These are phyloP conservation scores for Montifringilla adamsi DNA, from an alignment of 2,113 vertebrate species.

Conservation along the genomic window DNA sequence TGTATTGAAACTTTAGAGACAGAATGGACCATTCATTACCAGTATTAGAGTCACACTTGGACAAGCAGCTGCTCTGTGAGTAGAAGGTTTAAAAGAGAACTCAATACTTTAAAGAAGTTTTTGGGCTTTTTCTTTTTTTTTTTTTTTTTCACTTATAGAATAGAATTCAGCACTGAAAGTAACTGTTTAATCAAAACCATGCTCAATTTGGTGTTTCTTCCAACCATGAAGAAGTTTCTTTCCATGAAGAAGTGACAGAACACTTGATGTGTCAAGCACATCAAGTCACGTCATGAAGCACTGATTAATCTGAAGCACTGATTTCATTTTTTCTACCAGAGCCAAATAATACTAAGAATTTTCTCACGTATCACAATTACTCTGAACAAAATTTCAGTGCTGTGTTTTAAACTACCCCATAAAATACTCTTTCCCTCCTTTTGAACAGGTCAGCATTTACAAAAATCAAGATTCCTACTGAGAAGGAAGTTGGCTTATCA, in stretches of 20 bases:
- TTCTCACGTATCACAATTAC: not conserved
- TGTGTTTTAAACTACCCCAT: not conserved
- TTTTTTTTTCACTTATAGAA: not conserved
- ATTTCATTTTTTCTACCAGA: not conserved
- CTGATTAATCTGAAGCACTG: not conserved
- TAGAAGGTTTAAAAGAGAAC: conserved; percentile 16
- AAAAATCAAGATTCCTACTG: not conserved
- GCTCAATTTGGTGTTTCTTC: not conserved
- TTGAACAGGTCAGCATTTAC: not conserved
- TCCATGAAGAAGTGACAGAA: not conserved
- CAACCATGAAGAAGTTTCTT: not conserved
- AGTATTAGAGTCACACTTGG: conserved; percentile 32
- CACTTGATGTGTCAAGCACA: not conserved
- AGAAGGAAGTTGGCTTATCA: not conserved
- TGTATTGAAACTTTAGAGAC: not conserved
- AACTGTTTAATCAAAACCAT: not conserved
- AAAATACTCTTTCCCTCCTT: not conserved
- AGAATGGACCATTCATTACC: conserved; percentile 20
- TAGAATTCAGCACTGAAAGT: not conserved
- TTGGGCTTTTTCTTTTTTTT: not conserved
- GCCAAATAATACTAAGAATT: not conserved
- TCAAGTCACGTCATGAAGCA: not conserved
- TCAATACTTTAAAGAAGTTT: conserved; percentile 26
- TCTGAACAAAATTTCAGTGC: not conserved
- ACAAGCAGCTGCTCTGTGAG: conserved; percentile 36